These are phyloP conservation scores for Cynopterus brachyotis DNA, from an alignment of 2,113 vertebrate genomes.

Conservation along the genomic window DNA sequence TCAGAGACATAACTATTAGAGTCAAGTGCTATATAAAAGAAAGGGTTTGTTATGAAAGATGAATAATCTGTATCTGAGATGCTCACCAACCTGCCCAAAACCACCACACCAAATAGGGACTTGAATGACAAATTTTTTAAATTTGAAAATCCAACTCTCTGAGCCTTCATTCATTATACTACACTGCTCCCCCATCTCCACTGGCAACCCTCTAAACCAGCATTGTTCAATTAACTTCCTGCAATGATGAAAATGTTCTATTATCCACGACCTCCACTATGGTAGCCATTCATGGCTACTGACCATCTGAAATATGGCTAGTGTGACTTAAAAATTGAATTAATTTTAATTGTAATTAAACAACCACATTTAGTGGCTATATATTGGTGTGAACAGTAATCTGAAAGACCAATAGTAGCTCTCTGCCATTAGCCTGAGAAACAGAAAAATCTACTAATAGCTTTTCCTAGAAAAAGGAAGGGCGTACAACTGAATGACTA, in stretches of 20 bases:
- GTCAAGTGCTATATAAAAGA: not conserved
- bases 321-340: not conserved
- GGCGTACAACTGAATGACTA: not conserved
- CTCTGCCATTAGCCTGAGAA: not conserved
- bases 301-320: not conserved
- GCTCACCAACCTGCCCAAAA: not conserved
- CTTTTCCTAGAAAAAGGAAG: not conserved
- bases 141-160: not conserved
- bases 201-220: constrained; percentile 7
- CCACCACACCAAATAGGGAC: not conserved
- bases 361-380: not conserved
- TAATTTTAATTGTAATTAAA: constrained; percentile 12
- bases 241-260: not conserved
- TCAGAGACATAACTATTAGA: not conserved
- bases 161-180: not conserved
- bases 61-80: not conserved
- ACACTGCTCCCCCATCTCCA: not conserved
- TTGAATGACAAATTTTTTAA: not conserved
- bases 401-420: not conserved
- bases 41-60: constrained; percentile 17
- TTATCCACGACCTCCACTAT: not conserved
- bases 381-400: not conserved
- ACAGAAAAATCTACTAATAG: not conserved
- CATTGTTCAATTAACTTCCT: not conserved
- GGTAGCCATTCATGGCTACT: not conserved